Evolutionary conservation across 2,113 vertebrate genomes (phyloP).

Genomic region (Hippocampus guttulatus): DNA sequence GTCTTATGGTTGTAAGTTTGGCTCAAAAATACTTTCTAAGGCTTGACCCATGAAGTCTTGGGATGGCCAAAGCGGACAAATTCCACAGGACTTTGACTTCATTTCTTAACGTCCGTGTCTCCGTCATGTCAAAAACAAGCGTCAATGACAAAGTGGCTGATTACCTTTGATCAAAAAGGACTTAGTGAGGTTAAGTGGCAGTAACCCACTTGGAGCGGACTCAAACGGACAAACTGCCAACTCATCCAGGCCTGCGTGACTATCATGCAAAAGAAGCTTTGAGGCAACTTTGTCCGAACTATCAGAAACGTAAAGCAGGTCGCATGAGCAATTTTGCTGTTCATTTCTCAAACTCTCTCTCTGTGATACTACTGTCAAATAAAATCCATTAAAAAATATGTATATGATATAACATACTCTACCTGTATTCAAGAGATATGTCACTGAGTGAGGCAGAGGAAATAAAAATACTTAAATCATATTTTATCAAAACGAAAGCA

Average conservation of each 20-base stretch:
- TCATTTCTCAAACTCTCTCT: background rate
- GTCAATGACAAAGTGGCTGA: constrained; percentile 34
- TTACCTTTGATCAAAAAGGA: constrained; percentile 51
- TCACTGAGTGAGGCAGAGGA: too few species aligned
- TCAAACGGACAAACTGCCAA: constrained; percentile 67
- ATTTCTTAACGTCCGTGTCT: constrained; percentile 1
- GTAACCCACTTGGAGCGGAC: constrained; percentile 61
- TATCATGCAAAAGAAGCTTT: constrained; percentile 54
- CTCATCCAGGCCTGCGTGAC: constrained; percentile 44
- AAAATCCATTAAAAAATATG: background rate
- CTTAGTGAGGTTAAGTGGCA: constrained; percentile 65
- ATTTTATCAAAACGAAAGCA: too few species aligned
- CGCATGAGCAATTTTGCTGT: background rate
- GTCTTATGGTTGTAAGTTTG: background rate
- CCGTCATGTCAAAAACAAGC: constrained; percentile 25
- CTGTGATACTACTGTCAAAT: background rate
- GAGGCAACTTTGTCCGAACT: constrained; percentile 24
- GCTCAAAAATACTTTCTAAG: background rate
- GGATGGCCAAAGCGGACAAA: background rate
- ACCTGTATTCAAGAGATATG: too few species aligned
- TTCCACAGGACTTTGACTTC: background rate
- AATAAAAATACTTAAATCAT: too few species aligned
- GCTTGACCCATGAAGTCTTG: background rate
- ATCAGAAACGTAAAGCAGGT: background rate
- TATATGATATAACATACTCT: too few species aligned